Evolutionary conservation across 2,797 vertebrate genomes (phyloP).

Genomic region (Ibycter americanus): DNA sequence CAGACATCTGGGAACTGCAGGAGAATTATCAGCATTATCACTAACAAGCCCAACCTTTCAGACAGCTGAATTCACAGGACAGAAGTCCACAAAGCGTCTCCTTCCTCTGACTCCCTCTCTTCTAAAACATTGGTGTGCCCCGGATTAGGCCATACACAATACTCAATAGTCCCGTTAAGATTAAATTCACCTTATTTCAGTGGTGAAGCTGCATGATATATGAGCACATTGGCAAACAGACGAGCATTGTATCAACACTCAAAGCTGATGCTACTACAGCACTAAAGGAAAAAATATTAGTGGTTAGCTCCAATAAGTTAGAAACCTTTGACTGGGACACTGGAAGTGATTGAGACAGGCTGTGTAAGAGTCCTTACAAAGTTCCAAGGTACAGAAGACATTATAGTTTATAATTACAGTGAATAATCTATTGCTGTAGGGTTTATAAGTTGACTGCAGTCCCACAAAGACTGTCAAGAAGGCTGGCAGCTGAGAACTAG

Average conservation of each 20-base stretch:
- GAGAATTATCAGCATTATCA: background rate
- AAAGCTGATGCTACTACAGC: slow-evolving; percentile 1
- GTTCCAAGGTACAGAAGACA: background rate
- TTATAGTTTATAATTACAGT: background rate
- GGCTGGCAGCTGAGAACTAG: background rate
- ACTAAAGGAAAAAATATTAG: slow-evolving; percentile 48
- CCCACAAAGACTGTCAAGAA: background rate
- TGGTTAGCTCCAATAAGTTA: slow-evolving; percentile 11
- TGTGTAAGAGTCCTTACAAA: background rate
- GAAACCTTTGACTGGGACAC: background rate
- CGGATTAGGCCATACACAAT: background rate
- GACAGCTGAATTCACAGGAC: background rate
- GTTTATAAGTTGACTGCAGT: background rate
- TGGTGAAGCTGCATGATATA: background rate
- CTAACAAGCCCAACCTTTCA: background rate
- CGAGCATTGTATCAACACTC: background rate
- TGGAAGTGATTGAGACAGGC: background rate
- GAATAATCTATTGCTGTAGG: background rate
- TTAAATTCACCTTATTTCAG: background rate
- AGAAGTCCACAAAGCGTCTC: background rate
- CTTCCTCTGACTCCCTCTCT: background rate
- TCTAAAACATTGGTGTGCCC: background rate
- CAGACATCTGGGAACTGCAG: slow-evolving; percentile 1
- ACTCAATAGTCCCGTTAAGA: background rate
- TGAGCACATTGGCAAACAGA: background rate